phyloP scores from a whole-genome alignment of 37 sponge, comb jelly and placozoan species.

The Spongia lamella region DNA sequence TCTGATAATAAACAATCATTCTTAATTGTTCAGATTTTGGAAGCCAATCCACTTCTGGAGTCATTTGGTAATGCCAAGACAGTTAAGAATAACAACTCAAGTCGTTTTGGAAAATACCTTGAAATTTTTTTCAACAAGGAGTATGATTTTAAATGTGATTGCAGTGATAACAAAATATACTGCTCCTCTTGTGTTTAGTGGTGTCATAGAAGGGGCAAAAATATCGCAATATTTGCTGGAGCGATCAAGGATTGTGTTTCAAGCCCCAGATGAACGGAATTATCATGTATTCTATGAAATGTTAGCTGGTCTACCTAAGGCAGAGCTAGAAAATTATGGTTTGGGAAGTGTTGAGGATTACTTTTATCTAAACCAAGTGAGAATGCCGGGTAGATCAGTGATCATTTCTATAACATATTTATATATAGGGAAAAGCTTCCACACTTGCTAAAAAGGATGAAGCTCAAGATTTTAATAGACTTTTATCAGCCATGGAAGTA shows the following conservation, averaged over 20 bases:
- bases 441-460: slow-evolving; percentile 57
- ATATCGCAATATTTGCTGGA: slow-evolving; percentile 71
- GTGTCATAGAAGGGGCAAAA: slow-evolving; percentile 61
- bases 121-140: slow-evolving; percentile 62
- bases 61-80: slow-evolving; percentile 85
- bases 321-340: slow-evolving; percentile 42
- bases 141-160: slow-evolving; percentile 44
- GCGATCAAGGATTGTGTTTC: slow-evolving; percentile 68
- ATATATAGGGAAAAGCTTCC: slow-evolving; percentile 37
- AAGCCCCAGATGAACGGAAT: slow-evolving; percentile 59
- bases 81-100: slow-evolving; percentile 70
- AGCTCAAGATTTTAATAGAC: slow-evolving; percentile 52
- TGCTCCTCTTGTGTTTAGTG: slow-evolving; percentile 17
- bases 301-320: slow-evolving; percentile 38
- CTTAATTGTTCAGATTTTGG: slow-evolving; percentile 54
- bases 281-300: slow-evolving; percentile 77
- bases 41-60: slow-evolving; percentile 75
- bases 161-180: background rate
- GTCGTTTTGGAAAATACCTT: slow-evolving; percentile 79
- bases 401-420: background rate
- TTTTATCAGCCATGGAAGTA: slow-evolving; percentile 56
- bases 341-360: slow-evolving; percentile 34
- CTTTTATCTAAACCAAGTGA: slow-evolving; percentile 57
- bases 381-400: background rate
- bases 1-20: slow-evolving; percentile 17